A percentile compares a stretch with the other conserved stretches of the same genome.
These are phyloP conservation scores for Mermis nigrescens DNA, from an alignment of 2,888 invertebrate species.

Conservation along the genomic window DNA sequence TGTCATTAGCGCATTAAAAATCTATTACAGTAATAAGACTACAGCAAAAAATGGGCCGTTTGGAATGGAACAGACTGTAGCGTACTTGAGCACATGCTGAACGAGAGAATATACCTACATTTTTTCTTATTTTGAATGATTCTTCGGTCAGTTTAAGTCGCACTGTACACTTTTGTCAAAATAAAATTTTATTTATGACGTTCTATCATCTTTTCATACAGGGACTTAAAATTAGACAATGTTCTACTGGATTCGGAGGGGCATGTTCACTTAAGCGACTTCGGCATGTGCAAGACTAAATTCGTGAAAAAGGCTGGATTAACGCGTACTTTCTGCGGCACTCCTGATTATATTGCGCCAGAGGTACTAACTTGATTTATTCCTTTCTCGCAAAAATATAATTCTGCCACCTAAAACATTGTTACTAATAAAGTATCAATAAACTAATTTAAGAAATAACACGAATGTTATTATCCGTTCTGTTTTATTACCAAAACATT, in stretches of 20 bases:
- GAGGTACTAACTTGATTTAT: conserved; percentile 67
- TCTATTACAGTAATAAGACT: no score
- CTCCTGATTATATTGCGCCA: conserved; percentile 95
- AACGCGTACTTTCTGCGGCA: conserved; percentile 69
- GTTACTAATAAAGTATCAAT: no score
- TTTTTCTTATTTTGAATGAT: neutral
- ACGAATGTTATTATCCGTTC: no score
- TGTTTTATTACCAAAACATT: no score
- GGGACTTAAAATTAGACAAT: conserved; percentile 92
- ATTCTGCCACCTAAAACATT: no score
- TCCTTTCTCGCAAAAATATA: no score
- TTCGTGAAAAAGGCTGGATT: conserved; percentile 74
- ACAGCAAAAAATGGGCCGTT: no score
- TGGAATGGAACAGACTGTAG: no score
- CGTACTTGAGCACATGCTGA: no score
- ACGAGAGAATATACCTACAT: no score
- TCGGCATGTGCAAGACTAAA: conserved; percentile 97
- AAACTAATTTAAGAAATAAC: no score
- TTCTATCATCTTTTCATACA: conserved; percentile 34
- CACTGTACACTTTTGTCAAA: neutral
- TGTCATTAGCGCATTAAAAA: no score
- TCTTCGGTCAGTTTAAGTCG: neutral
- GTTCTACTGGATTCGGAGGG: conserved; percentile 76
- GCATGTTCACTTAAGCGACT: conserved; percentile 91
- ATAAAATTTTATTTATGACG: neutral